Base-by-base conservation (phyloP, 2,113 vertebrate genomes). In the Melanostigma gelatinosum region DNA sequence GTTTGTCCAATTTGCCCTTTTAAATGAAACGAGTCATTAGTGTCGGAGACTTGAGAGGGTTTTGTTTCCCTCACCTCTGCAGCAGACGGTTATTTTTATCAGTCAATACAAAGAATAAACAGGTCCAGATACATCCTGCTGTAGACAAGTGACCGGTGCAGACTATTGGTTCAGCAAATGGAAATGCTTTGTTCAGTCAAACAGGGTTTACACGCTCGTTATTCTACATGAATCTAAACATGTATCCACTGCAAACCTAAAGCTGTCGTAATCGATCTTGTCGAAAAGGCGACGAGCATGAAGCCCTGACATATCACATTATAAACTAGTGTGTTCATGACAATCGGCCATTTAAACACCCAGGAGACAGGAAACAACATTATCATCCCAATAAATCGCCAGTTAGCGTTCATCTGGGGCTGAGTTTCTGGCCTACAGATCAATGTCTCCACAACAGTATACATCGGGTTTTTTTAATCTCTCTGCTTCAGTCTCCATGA, bases 21-120 rank as follows among this genome's bases (percentile, higher is more conserved):
- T 54, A 74, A 74, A 82, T 83, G 52, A 48, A 87, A 77, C 3
- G 52, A 62, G 34, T 62, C 55, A 72, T 84, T 79, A 79, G 61
- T 38, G 70, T 67, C 32, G 10, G 48, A 82, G 60, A 20, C 36
- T 46, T 24, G 24, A 24, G 24, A 24, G 24, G 24, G 24, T 24
- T 24, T 24, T 24, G 24, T 24, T 65, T 40, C 3, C 9, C 50
- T 71, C 55, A 38, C 72, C 57, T 71, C 8, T 69, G 22, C 32
- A 48, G 72, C 4, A 44, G 18, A 6, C 24, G 20, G 63, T 68
- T 15, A 1, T 57, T 44, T 10, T 57, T 2, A 60, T 60, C 69
- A 62, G 16, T 44, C 24, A 10, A 60, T 42, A 63, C n/a, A 48
- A 38, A 1, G 5, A 38, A 27, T 68, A 40, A 63, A 55, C 64